Base-by-base conservation (phyloP, 2,113 vertebrate species). In the Hippocampus mohnikei region DNA sequence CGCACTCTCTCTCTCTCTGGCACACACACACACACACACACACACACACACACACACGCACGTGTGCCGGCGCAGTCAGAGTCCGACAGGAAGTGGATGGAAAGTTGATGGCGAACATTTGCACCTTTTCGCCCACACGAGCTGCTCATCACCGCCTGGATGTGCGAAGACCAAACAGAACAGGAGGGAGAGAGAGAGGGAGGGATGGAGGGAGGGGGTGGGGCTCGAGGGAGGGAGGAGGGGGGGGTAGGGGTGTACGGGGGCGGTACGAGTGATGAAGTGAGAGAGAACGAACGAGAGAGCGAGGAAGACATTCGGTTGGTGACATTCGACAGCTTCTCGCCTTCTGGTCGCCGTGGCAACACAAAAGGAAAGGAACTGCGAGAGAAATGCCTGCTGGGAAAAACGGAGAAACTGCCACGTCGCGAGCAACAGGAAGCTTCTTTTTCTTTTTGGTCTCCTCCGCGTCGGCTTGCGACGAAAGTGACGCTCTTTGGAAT, bases 401-500 rank as follows among this genome's bases (percentile, higher is more conserved):
- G 58, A n/a, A 11, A 46, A 66, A 61, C 72, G 60, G 81, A 65
- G 58, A 77, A n/a, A 75, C 67, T 29, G 68, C 69, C 8, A 33
- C 5, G 16, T 29, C 6, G 13, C 8, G 7, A 33, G 20, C 33
- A 21, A 40, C 60, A 40, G 33, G 60, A 40, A 20, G 18, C 60
- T 40, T 62, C 33, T 27, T 44, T 66, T 66, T 67, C 21, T 33
- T 72, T 13, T 72, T 13, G 0, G 10, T 77, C 67, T 50, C 66
- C 37, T 66, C 65, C 33, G n/a, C 9, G n/a, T 44, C 23, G 46
- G 41, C 46, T 83, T 72, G 85, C 87, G 85, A 89, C 85, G 75
- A 81, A 76, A 86, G 75, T 40, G 8, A 72, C 16, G 69, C 73
- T 85, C 64, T 89, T 76, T 78, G 82, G 84, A 84, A 84, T 90